These are phyloP conservation scores for Eupithecia subumbrata DNA, from an alignment of 2,888 invertebrate genomes.

Conservation along the genomic window DNA sequence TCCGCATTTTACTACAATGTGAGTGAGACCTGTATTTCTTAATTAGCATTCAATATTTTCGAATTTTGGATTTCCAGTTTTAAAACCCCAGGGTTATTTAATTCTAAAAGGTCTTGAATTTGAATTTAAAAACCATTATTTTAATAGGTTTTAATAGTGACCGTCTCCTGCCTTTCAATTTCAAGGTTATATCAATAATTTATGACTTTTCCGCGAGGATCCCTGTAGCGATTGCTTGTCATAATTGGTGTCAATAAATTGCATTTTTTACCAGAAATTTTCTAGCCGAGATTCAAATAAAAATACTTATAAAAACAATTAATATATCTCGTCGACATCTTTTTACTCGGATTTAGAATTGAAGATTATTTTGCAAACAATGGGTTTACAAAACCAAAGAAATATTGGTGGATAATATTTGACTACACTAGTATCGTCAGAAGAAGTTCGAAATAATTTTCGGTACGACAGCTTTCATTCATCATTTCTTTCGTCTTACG, in stretches of 20 bases:
- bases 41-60: background rate
- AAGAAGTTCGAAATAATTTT: background rate
- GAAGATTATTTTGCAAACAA: background rate
- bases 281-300: background rate
- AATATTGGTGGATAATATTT: background rate
- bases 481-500: background rate
- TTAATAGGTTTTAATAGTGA: background rate
- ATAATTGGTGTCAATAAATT: background rate
- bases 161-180: background rate
- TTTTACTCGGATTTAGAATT: background rate
- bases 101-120: background rate
- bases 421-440: background rate
- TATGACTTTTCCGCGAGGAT: background rate
- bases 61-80: background rate
- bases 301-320: background rate
- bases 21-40: background rate
- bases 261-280: background rate
- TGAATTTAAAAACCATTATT: constrained; percentile 5
- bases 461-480: background rate
- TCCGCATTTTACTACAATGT: background rate
- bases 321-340: background rate
- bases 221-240: background rate
- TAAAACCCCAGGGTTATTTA: background rate
- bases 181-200: background rate
- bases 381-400: background rate